Evolutionary conservation across 2,113 vertebrate species (phyloP), one percentile per base, ranked within the genome.

Genomic region (Nasalis larvatus): DNA sequence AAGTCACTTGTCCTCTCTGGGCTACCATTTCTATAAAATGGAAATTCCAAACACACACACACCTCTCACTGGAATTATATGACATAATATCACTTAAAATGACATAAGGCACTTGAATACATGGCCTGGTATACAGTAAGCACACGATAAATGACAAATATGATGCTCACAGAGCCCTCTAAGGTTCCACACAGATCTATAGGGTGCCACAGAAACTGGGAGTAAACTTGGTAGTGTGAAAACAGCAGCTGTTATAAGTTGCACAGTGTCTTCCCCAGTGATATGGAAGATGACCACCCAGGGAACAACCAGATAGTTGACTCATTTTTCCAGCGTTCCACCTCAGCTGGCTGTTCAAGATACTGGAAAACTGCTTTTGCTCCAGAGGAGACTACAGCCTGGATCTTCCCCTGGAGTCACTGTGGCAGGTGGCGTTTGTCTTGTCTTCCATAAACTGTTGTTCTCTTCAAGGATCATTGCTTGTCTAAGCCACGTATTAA

Each of bases 401-500:
- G 17, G 20, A 37, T 89, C 91, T 95, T 80, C 87, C 95, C 78
- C 93, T 54, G 37, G 85, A 95, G 77, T 60, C 73, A 35, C 18
- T 3, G 63, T 35, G 14, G 69, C 96, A 96, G 87, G 90, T 96
- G 94, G 87, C 45, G 2, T 99, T 98, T 97, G 96, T 97, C 87
- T 96, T 96, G 25, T 91, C 95, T 97, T 98, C 96, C 97, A 98
- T 76, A 94, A 97, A 92, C 97, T 98, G 98, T 95, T 95, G 94
- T 98, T 98, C 95, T 98, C 78, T 98, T 98, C 97, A 97, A 97
- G 98, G 97, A 98, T 87, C 98, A 98, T 2, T 98, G 98, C 91
- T 91, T 98, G 95, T 97, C 94, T 97, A 98, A 98, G 95, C 86
- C 69, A 86, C 58, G 40, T 96, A 96, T 97, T 98, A 98, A 97